A percentile compares a stretch with the other conserved stretches of the same genome.
phyloP scores from a whole-genome alignment of 64 coral and sea anemone genomes.

The Acropora tenuis region DNA sequence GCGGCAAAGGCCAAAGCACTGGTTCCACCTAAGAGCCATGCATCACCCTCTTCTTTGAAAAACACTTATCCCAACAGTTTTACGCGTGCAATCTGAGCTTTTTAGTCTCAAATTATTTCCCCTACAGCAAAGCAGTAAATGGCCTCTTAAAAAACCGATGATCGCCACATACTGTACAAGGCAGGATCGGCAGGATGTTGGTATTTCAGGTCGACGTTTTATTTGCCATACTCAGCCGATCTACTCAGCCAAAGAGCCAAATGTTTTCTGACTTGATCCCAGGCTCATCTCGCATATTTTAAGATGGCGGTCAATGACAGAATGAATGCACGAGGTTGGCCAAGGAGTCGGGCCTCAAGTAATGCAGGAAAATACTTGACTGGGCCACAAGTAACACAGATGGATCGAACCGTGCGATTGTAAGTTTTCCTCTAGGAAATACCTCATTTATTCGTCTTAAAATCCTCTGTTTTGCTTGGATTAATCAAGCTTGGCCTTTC shows the following conservation, averaged over 20 bases:
- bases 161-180: neutral
- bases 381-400: slow-evolving; percentile 52
- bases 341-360: slow-evolving; percentile 84
- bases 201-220: neutral
- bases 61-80: neutral
- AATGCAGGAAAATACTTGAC: slow-evolving; percentile 84
- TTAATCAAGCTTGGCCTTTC: too few relatives aligned
- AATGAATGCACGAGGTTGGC: slow-evolving; percentile 86
- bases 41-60: neutral
- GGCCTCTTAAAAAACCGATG: neutral
- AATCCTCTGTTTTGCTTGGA: too few relatives aligned
- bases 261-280: neutral
- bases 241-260: too few relatives aligned
- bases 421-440: slow-evolving; percentile 47
- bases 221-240: neutral
- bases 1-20: neutral
- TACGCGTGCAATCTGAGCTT: neutral
- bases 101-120: neutral
- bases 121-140: neutral
- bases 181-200: neutral
- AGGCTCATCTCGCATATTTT: neutral
- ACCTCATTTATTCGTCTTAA: neutral
- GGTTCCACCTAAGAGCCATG: slow-evolving; percentile 21
- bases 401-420: slow-evolving; percentile 86
- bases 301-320: slow-evolving; percentile 79